Percentiles rank a stretch among this genome's conserved stretches.
phyloP scores from a whole-genome alignment of 2,113 vertebrate genomes.

The Polypterus bichir region DNA sequence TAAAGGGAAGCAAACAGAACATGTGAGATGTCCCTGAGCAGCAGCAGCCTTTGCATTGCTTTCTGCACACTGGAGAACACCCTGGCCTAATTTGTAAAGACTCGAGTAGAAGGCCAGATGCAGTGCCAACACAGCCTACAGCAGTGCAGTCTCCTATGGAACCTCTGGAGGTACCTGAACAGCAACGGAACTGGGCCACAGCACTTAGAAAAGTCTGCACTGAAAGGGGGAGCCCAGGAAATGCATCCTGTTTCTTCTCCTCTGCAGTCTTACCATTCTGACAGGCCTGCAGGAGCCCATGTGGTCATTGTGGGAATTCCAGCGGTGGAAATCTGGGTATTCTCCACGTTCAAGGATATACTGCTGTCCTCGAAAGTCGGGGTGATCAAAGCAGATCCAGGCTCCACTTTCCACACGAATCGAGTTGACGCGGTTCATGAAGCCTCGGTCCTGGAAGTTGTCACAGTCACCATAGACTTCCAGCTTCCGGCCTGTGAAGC shows the following conservation, averaged over 20 bases:
- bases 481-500: constrained; percentile 75
- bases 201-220: too few species aligned
- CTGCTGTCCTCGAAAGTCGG: constrained; percentile 75
- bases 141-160: too few species aligned
- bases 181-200: too few species aligned
- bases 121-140: too few species aligned
- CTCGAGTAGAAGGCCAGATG: too few species aligned
- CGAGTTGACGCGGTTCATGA: constrained; percentile 79
- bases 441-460: constrained; percentile 81
- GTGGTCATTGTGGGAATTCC: constrained; percentile 78
- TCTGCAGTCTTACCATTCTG: constrained; percentile 58
- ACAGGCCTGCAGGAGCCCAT: constrained; percentile 80
- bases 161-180: too few species aligned
- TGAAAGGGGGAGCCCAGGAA: too few species aligned
- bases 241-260: too few species aligned
- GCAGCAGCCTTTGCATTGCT: too few species aligned
- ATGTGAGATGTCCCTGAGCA: background rate
- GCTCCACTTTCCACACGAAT: constrained; percentile 72
- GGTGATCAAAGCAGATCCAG: constrained; percentile 77
- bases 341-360: constrained; percentile 76
- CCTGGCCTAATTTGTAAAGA: too few species aligned
- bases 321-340: constrained; percentile 71
- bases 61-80: too few species aligned
- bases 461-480: constrained; percentile 71
- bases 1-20: constrained; percentile 20